Evolutionary conservation across 2,797 vertebrate species (phyloP).

Genomic region (Columba guinea): DNA sequence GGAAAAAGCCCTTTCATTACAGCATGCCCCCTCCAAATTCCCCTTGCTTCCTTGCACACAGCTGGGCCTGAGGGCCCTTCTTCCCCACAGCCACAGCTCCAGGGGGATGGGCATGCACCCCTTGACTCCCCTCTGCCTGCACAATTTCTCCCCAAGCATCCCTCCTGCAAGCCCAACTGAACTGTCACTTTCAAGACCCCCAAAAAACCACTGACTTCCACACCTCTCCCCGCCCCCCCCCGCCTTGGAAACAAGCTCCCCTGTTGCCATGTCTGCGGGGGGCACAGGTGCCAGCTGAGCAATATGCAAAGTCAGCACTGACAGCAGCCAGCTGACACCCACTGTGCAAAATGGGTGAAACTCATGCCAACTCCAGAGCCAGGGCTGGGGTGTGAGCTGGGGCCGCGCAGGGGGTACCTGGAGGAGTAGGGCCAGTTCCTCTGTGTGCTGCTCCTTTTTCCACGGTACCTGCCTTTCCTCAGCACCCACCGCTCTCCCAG

Average conservation of each 20-base stretch:
- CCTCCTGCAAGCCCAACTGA: background rate
- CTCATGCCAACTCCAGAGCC: background rate
- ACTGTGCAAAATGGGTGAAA: accelerated
- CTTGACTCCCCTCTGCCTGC: accelerated
- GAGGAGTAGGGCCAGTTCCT: background rate
- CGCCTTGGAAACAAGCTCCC: accelerated
- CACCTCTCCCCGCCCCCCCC: accelerated
- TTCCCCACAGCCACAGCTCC: background rate
- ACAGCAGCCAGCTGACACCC: accelerated
- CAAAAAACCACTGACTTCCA: accelerated
- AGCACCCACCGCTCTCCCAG: background rate
- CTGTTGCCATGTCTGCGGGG: accelerated
- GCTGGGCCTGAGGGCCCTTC: background rate
- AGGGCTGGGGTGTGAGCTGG: accelerated
- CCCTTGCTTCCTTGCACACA: background rate
- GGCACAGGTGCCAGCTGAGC: accelerated
- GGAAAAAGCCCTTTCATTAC: background rate
- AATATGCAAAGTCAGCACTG: accelerated
- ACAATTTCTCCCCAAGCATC: background rate
- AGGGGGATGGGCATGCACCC: background rate
- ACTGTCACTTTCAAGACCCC: background rate
- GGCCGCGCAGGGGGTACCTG: background rate
- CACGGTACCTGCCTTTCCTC: background rate
- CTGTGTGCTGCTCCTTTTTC: background rate
- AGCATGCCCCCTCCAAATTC: background rate